Evolutionary conservation across 2,797 vertebrate species (phyloP), one percentile per base, ranked within the genome.

Genomic region (Oceanodroma leucorhoa): DNA sequence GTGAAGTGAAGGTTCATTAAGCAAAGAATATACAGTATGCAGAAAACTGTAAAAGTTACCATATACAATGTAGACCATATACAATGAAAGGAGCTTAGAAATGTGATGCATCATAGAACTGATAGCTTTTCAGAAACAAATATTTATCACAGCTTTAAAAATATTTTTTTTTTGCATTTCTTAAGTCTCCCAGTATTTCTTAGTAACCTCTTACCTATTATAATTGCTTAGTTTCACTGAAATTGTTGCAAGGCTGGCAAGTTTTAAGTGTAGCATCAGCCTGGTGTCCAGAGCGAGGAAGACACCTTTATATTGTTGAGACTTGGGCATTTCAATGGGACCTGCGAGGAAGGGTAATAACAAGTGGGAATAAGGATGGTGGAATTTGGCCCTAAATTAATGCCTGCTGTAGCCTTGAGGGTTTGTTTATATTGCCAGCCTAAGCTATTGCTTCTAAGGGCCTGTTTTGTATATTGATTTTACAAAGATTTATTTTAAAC

Each of bases 401-500:
- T 50, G 36, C 18, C 27, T 62, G 9, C 9, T 24, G 38, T 36
- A 57, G 69, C 77, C 58, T 83, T 81, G 27, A 58, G 38, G 6
- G 14, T 61, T 70, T 41, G 11, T 51, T 30, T 48, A 12, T 26
- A 30, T 54, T 84, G 38, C 58, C 40, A 79, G 46, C 40, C 46
- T 21, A n/a, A 81, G 77, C 62, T 90, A 23, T 69, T 81, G 83
- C 77, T 93, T 92, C 55, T 67, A 43, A 58, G 60, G 36, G 43
- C 46, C 55, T 79, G 15, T 40, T 96, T 58, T 43, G 14, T 48
- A 2, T 61, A 82, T 72, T 66, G 66, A 79, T 84, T 72, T 53
- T 64, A 23, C 70, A 76, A 81, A 82, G 55, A 69, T 90, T 55
- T 87, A 60, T 70, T 82, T 93, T 82, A 41, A 93, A 80, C n/a